A percentile compares a stretch with the other conserved stretches of the same genome.
These are phyloP conservation scores for Lasiommata megera DNA, from an alignment of 2,888 invertebrate genomes.

Conservation along the genomic window DNA sequence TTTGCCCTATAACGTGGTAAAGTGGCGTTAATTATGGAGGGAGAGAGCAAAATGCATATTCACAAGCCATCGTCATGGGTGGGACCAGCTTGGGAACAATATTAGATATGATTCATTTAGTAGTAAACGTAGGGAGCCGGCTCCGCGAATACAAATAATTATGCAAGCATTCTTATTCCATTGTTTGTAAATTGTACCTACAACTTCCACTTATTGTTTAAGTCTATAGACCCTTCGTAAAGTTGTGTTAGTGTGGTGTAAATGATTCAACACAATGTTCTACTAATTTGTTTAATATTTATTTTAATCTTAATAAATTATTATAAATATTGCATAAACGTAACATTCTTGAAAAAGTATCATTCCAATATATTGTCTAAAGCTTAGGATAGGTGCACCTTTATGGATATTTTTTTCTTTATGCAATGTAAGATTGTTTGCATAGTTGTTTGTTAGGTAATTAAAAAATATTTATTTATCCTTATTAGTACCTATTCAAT, in stretches of 20 bases:
- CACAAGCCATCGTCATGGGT: constrained; percentile 80
- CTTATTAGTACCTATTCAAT: constrained; percentile 53
- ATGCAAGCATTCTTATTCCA: constrained; percentile 55
- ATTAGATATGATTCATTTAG: constrained; percentile 76
- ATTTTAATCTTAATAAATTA: constrained; percentile 36
- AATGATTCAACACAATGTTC: constrained; percentile 33
- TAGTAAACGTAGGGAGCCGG: constrained; percentile 66
- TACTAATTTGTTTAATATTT: constrained; percentile 37
- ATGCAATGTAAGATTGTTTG: constrained; percentile 49
- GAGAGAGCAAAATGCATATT: constrained; percentile 56
- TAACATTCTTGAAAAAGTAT: constrained; percentile 79
- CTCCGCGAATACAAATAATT: constrained; percentile 57
- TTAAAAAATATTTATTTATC: constrained; percentile 49
- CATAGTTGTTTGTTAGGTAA: constrained; percentile 61
- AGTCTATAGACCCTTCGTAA: constrained; percentile 37
- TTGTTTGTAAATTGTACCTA: constrained; percentile 41
- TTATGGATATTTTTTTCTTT: constrained; percentile 53
- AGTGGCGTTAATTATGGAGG: constrained; percentile 16
- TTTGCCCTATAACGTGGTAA: constrained; percentile 6
- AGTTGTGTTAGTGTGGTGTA: constrained; percentile 40
- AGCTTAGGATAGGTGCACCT: constrained; percentile 73
- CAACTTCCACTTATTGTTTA: constrained; percentile 39
- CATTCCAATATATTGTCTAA: constrained; percentile 79
- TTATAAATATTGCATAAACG: constrained; percentile 52
- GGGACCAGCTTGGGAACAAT: constrained; percentile 81